Base-by-base conservation (phyloP, 2,797 vertebrate genomes). In the Pangasius larnaudii region DNA sequence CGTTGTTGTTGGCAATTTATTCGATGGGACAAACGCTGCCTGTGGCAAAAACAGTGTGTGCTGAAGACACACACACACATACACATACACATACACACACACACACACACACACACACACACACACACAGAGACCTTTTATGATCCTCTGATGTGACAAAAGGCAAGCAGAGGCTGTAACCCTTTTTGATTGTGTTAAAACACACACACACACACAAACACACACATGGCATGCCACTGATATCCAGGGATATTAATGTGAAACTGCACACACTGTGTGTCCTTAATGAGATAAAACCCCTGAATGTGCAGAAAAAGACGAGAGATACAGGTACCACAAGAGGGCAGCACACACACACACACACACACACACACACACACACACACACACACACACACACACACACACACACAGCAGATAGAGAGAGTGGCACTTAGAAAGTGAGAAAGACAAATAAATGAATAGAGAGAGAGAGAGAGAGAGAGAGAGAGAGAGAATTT, bases 41-140 rank as follows among this genome's bases (percentile, higher is more conserved):
- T 85, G 18, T 22, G 11, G 80, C 80, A 63, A 63, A 61, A 82
- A 82, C 80, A 82, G 36, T 81, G 36, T 72, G 69, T 72, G 49
- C 77, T 80, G 59, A 56, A 27, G 5, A 75, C 11, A 75, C 27
- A 77, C 46, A 78, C 27, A 51, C 1, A 24, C 39, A 24, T 39
- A 27, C 71, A 42, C 71, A 42, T 39, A 74, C 22, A 74, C 71
- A 74, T 22, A 27, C 22, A 77, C 74, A 75, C 72, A 46, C 8
- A 49, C 22, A 74, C 71, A 74, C 71, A 42, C 72, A 49, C 9
- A 49, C 22, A 74, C 39, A 75, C 11, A 75, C 27, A 77, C 46
- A 78, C 72, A 49, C 9, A 49, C 22, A 74, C 39, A 74, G 0
- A 75, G 10, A 10, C 42, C 42, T 49, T 75, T 75, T 49, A 27